Conservation (phyloP, 2,797 vertebrate genomes). For the Neosilurus mollespiculum region DNA sequence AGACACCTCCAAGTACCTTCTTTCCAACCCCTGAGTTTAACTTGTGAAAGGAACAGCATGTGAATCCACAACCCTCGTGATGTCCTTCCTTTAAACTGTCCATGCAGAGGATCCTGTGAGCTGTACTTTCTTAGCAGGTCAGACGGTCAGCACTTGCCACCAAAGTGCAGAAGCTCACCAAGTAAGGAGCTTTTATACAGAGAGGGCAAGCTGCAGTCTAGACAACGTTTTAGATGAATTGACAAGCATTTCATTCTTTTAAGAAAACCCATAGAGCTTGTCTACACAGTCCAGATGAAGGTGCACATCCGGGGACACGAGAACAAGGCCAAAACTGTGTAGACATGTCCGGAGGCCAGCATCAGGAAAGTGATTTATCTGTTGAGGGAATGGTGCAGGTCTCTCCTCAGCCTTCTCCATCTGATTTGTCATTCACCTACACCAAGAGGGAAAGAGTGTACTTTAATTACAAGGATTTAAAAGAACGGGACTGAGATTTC, state of each 20-base stretch:
- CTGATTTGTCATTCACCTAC: slow-evolving; percentile 11
- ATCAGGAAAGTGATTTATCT: background rate
- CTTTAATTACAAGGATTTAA: background rate
- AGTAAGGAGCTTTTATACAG: slow-evolving; percentile 17
- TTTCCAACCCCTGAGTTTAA: slow-evolving; percentile 73
- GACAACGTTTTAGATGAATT: background rate
- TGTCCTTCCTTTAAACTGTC: background rate
- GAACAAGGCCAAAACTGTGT: background rate
- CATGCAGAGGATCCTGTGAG: slow-evolving; percentile 11
- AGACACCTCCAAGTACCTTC: slow-evolving; percentile 61
- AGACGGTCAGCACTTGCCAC: slow-evolving; percentile 18
- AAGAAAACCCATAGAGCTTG: background rate
- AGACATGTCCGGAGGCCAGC: background rate
- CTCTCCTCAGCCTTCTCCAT: background rate
- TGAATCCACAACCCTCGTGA: slow-evolving; percentile 15
- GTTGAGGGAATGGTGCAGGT: background rate
- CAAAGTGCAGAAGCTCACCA: slow-evolving; percentile 44
- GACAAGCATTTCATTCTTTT: too few relatives aligned
- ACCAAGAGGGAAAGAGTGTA: background rate
- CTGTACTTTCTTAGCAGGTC: slow-evolving; percentile 23
- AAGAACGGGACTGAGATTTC: background rate
- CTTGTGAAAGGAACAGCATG: slow-evolving; percentile 57
- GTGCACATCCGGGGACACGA: background rate
- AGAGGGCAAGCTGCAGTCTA: slow-evolving; percentile 13
- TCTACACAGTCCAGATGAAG: background rate